Base-by-base conservation (phyloP, 1,140 invertebrate species). In the Micrasema minimum region DNA sequence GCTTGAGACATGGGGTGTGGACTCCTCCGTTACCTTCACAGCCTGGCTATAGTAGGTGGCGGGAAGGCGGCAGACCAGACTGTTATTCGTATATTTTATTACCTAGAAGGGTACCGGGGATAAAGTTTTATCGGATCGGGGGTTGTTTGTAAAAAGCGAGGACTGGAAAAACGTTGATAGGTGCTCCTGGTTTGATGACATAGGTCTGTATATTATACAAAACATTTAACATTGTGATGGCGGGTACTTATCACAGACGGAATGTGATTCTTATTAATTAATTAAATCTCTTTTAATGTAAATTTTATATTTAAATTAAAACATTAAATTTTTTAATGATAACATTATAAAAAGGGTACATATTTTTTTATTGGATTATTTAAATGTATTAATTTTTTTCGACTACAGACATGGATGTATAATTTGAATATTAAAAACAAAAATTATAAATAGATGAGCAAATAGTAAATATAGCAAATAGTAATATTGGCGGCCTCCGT, bases 61-160 rank as follows among this genome's bases (percentile, higher is more conserved):
- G 9, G 18, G 43, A 20, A 10, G 16, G 2, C 10, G 20, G 16
- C 2, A n/a, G 16, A 46, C 12, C 11, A 50, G n/a, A 18, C 20
- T 26, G 37, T 67, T 66, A 48, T 66, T 68, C 20, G 23, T 68
- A 55, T 22, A 57, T 55, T 69, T 69, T 69, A 69, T 46, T 59
- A 23, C 41, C 31, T 43, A 31, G 26, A 41, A 22, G 35, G 10
- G 38, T 16, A 53, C 50, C 50, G 18, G 26, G 51, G 66, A 57
- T 57, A 57, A 59, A 43, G 51, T 53, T 57, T 66, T 68, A 20
- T 16, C 48, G 53, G 53, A 66, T 66, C 37, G 48, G 38, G 31
- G 46, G 37, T 53, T 26, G 37, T 10, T 38, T 23, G 65, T 55
- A 53, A 55, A 55, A 69, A 20, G 66, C 38, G 16, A 12, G 22